Conservation (phyloP, 2,888 invertebrate species). For the Muscina levida region DNA sequence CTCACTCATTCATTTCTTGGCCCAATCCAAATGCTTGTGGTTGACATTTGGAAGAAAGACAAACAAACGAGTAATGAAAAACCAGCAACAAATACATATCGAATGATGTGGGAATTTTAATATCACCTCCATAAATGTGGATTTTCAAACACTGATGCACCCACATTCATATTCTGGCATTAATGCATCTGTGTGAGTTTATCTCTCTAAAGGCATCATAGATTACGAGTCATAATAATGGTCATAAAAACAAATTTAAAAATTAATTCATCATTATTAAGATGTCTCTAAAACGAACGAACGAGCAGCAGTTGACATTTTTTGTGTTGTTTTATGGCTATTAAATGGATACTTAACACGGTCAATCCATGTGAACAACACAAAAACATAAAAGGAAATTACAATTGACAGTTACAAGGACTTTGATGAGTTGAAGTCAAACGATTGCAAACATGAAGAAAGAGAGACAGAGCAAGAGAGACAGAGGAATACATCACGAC, state of each 20-base stretch:
- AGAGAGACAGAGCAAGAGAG: too few species aligned
- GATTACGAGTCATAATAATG: conserved; percentile 33
- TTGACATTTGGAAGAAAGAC: conserved; percentile 54
- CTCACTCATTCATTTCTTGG: conserved; percentile 14
- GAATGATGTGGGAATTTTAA: conserved; percentile 62
- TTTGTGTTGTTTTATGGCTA: conserved; percentile 55
- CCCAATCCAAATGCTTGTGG: conserved; percentile 31
- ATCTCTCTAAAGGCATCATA: conserved; percentile 62
- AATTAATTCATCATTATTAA: conserved; percentile 79
- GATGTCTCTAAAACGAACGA: conserved; percentile 73
- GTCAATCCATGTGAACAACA: conserved; percentile 44
- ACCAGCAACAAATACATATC: conserved; percentile 33
- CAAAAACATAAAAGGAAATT: conserved; percentile 47
- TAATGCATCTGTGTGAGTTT: conserved; percentile 26
- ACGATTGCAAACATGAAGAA: neutral
- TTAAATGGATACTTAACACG: conserved; percentile 64
- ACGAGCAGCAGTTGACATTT: conserved; percentile 72
- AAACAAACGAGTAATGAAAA: neutral
- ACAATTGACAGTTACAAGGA: conserved; percentile 63
- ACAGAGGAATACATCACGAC: neutral
- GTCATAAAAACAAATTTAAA: conserved; percentile 70
- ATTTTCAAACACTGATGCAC: neutral
- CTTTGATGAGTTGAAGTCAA: conserved; percentile 41
- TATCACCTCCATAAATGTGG: conserved; percentile 53
- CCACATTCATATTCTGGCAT: conserved; percentile 1